These are phyloP conservation scores for Chloromyia formosa DNA, from an alignment of 2,888 invertebrate genomes.

Conservation along the genomic window DNA sequence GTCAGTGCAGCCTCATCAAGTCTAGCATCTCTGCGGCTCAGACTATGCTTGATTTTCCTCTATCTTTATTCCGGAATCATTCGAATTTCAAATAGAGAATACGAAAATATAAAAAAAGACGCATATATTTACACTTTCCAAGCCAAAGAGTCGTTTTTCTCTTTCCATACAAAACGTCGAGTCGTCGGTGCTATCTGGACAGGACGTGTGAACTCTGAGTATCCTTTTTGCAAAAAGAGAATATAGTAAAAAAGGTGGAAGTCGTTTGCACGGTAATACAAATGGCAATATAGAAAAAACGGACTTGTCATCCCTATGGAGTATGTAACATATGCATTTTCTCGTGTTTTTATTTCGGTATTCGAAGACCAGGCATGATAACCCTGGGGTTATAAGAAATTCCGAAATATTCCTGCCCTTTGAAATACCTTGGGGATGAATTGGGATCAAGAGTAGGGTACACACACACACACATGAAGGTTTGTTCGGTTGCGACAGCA, in stretches of 20 bases:
- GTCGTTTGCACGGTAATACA: background rate
- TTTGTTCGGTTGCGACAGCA: background rate
- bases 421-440: conserved; percentile 4
- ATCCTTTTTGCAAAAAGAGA: background rate
- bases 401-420: conserved; percentile 3
- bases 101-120: background rate
- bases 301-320: background rate
- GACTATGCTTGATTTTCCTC: background rate
- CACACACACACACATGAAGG: background rate
- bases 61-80: background rate
- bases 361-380: background rate
- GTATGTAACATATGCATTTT: background rate
- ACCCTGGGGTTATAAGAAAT: background rate
- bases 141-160: background rate
- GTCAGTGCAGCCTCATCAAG: too few relatives aligned
- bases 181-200: background rate
- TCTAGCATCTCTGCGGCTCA: background rate
- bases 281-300: background rate
- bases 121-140: background rate
- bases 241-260: too few relatives aligned
- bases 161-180: background rate
- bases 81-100: background rate
- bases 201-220: background rate
- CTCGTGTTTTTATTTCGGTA: background rate
- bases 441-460: conserved; percentile 2